Percentiles rank a stretch among this genome's conserved stretches.
Conservation (phyloP, 1,140 invertebrate genomes). For the Brachionus paranguensis region DNA sequence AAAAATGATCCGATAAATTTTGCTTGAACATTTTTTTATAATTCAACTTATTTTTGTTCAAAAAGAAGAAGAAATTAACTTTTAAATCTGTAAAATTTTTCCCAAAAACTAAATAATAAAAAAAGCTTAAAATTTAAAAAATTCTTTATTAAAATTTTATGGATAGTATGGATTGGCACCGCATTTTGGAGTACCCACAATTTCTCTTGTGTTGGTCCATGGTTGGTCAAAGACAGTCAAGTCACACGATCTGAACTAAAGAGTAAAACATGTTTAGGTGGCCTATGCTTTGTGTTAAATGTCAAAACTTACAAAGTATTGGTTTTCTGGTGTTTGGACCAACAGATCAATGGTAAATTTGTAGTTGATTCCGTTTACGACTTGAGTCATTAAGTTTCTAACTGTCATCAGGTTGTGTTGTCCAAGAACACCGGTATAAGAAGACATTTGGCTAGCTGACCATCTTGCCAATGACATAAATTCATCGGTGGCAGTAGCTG, state of each 20-base stretch:
- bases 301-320: constrained; percentile 16
- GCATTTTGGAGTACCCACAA: not conserved
- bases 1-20: no score
- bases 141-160: not conserved
- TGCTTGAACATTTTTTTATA: no score
- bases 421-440: not conserved
- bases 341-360: constrained; percentile 27
- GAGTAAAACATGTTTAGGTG: not conserved
- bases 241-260: constrained; percentile 38
- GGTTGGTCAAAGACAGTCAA: constrained; percentile 12
- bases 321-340: not conserved
- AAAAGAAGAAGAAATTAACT: no score
- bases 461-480: not conserved
- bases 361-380: constrained; percentile 31
- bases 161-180: not conserved
- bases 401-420: not conserved
- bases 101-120: no score
- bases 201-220: constrained; percentile 24
- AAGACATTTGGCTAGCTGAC: not conserved
- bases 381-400: constrained; percentile 12
- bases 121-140: no score
- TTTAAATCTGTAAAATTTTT: no score
- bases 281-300: no score
- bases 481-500: not conserved
- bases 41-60: no score